A percentile compares a stretch with the other conserved stretches of the same genome.
Conservation (phyloP, 2,797 vertebrate species). For the Heterohyrax brucei region DNA sequence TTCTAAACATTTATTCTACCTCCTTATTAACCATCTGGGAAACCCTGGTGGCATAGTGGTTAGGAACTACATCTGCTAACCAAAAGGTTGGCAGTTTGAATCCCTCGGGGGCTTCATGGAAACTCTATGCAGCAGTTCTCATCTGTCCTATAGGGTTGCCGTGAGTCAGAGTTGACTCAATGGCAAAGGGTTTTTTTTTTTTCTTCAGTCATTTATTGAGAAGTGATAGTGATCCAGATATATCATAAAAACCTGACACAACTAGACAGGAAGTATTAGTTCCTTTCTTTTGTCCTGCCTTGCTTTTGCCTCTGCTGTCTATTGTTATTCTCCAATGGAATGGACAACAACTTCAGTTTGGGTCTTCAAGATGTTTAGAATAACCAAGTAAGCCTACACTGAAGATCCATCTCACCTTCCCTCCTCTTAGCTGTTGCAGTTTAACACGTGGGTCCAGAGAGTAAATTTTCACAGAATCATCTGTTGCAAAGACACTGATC, state of each 20-base stretch:
- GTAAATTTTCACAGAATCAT: conserved; percentile 12
- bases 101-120: too few relatives aligned
- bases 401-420: background rate
- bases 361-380: conserved; percentile 58
- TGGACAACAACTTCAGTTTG: background rate
- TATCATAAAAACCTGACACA: conserved; percentile 6
- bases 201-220: conserved; percentile 40
- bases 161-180: too few relatives aligned
- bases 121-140: too few relatives aligned
- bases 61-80: too few relatives aligned
- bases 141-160: too few relatives aligned
- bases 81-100: too few relatives aligned
- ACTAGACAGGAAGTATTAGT: conserved; percentile 37
- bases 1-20: background rate
- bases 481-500: background rate
- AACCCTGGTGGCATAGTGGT: too few relatives aligned
- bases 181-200: too few relatives aligned
- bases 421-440: background rate
- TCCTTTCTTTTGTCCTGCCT: conserved; percentile 45
- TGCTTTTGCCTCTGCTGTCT: conserved; percentile 53
- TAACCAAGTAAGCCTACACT: conserved; percentile 31
- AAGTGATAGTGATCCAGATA: conserved; percentile 17
- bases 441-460: conserved; percentile 9
- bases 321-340: conserved; percentile 28
- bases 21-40: background rate